Percentiles rank a stretch among this genome's conserved stretches.
Evolutionary conservation across 1,140 invertebrate genomes (phyloP).

Genomic region (Yoshiicerus persimilis): DNA sequence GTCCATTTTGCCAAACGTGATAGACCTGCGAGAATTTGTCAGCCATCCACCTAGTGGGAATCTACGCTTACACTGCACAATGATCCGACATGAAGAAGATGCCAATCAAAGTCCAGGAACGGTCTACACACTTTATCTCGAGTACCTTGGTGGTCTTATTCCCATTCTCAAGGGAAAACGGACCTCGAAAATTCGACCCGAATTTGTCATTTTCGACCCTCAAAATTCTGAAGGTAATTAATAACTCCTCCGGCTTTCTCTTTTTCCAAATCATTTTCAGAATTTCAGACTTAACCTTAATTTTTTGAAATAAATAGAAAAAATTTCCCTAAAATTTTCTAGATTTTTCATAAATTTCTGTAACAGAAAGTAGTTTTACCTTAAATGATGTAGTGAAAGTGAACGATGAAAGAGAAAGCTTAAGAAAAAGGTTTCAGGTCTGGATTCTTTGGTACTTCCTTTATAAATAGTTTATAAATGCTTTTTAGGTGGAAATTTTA

Average conservation of each 20-base stretch:
- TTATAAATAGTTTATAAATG: neutral
- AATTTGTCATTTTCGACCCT: constrained; percentile 97
- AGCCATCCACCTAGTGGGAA: constrained; percentile 81
- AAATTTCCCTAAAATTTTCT: neutral
- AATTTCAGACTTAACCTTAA: too few relatives aligned
- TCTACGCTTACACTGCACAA: constrained; percentile 89
- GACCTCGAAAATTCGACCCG: constrained; percentile 93
- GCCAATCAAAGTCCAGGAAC: constrained; percentile 63
- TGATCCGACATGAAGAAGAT: constrained; percentile 90
- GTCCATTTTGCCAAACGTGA: constrained; percentile 90
- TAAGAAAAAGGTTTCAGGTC: neutral
- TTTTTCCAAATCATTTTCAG: too few relatives aligned
- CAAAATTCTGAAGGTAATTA: constrained; percentile 68
- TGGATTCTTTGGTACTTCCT: neutral
- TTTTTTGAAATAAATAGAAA: neutral
- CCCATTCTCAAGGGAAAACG: constrained; percentile 93
- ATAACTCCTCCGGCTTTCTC: too few relatives aligned
- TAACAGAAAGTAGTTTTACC: neutral
- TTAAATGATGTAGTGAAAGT: neutral
- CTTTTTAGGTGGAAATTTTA: neutral
- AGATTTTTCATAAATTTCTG: too few relatives aligned
- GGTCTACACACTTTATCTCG: constrained; percentile 92
- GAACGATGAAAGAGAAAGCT: neutral
- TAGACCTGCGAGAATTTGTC: constrained; percentile 84
- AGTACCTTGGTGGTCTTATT: constrained; percentile 93